Evolutionary conservation across 2,797 vertebrate species (phyloP).

Genomic region (Darevskia mixta): DNA sequence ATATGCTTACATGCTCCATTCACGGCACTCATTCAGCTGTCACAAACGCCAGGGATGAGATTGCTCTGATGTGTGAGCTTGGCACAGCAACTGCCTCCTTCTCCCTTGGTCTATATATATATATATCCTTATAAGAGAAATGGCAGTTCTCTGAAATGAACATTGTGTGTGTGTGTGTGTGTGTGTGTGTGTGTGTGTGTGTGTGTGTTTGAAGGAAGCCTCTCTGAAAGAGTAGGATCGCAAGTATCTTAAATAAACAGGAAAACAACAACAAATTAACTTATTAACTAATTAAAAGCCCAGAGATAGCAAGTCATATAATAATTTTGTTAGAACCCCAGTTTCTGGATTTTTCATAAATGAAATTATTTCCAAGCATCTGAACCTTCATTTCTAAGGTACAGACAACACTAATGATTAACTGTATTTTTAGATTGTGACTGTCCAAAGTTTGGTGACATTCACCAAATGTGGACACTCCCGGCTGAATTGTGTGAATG

Average conservation of each 20-base stretch:
- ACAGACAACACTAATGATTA: too few species aligned
- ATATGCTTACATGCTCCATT: too few species aligned
- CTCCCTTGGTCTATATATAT: not conserved
- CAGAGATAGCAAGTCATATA: not conserved
- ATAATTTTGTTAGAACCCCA: not conserved
- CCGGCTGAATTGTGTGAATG: not conserved
- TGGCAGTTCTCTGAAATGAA: not conserved
- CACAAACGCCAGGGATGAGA: not conserved
- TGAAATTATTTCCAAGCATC: too few species aligned
- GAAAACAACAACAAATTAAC: not conserved
- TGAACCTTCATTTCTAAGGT: not conserved
- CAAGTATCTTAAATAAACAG: not conserved
- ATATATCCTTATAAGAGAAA: conserved; percentile 14
- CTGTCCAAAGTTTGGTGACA: not conserved
- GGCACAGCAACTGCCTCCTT: not conserved
- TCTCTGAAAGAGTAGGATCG: not conserved
- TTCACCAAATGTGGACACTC: not conserved
- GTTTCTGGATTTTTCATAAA: not conserved
- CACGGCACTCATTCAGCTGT: conserved; percentile 5
- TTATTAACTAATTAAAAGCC: not conserved
- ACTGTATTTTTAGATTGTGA: not conserved
- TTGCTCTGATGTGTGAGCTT: conserved; percentile 4
- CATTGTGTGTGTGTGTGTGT: too few species aligned
- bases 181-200: too few species aligned
- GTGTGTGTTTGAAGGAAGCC: not conserved